Base-by-base conservation (phyloP, 2,888 invertebrate genomes). In the Caenorhabditis afra region DNA sequence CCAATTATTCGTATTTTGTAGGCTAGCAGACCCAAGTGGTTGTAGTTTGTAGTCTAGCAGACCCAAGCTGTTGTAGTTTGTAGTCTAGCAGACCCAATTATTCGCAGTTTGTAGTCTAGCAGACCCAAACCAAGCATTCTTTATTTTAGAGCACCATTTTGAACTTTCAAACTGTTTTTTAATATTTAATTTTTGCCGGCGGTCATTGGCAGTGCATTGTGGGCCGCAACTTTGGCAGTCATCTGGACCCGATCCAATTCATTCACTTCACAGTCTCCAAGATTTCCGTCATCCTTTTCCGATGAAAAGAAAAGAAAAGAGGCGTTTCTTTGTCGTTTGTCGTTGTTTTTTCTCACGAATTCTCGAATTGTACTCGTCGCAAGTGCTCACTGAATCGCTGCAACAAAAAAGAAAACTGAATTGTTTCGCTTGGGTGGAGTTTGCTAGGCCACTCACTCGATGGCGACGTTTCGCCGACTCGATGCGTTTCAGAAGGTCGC, bases 181-280 rank as follows among this genome's bases (percentile, higher is more conserved):
- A n/a, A n/a, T n/a, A n/a, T n/a, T n/a, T n/a, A n/a, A n/a, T n/a
- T n/a, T n/a, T n/a, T n/a, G n/a, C n/a, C 79, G 82, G 82, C 37
- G 68, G 74, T 14, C 75, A 67, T 23, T 84, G 84, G 84, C 77
- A 84, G 23, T 84, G 84, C 61, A 74, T 84, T 16, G 82, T 84
- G 23, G 84, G 84, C 8, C 47, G 82, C 37, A 84, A 84, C 64
- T 84, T 81, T 50, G 84, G 84, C 1, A 81, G 79, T 45, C 84
- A 84, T 35, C 22, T 84, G 74, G 81, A 81, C 52, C 79, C 80
- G 11, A 44, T 79, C 4, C 81, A 82, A 50, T 79, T 78, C 52
- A 61, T 84, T 59, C 80, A 84, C 68, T 67, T 84, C 29, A 76
- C 58, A 49, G 68, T 84, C 10, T 76, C 76, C n/a, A 82, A 81